Evolutionary conservation across 2,113 vertebrate genomes (phyloP).

Genomic region (Leucoraja erinaceus): DNA sequence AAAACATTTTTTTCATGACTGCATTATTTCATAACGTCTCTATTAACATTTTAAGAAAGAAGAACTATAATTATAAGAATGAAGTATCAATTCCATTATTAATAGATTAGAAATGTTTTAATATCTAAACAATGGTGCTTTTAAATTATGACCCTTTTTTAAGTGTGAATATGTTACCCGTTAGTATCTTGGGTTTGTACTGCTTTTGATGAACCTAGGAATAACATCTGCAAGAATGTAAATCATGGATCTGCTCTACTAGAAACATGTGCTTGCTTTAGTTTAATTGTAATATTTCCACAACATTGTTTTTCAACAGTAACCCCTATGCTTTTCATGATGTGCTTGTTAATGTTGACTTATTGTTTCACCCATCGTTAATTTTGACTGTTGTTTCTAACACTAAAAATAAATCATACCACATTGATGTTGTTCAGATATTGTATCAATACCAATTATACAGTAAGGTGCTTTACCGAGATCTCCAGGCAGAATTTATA

Average conservation of each 20-base stretch:
- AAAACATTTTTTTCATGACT: neutral
- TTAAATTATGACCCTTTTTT: neutral
- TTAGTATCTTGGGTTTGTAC: neutral
- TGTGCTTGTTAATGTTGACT: neutral
- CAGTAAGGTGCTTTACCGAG: neutral
- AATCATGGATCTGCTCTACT: slow-evolving; percentile 3
- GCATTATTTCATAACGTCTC: neutral
- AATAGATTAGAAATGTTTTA: neutral
- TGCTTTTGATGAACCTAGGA: neutral
- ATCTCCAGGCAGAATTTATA: neutral
- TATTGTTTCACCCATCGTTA: neutral
- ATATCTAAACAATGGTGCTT: neutral
- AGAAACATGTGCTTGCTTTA: neutral
- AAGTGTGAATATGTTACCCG: neutral
- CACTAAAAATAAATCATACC: neutral
- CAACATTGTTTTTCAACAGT: neutral
- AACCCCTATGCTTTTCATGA: neutral
- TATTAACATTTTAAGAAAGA: neutral
- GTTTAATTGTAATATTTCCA: neutral
- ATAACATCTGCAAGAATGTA: slow-evolving; percentile 3
- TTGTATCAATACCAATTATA: neutral
- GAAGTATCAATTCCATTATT: neutral
- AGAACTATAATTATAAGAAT: neutral
- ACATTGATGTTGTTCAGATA: neutral
- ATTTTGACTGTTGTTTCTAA: neutral